A percentile compares a stretch with the other conserved stretches of the same genome.
phyloP scores from a whole-genome alignment of 2,113 vertebrate genomes.

The Onychostoma macrolepis region DNA sequence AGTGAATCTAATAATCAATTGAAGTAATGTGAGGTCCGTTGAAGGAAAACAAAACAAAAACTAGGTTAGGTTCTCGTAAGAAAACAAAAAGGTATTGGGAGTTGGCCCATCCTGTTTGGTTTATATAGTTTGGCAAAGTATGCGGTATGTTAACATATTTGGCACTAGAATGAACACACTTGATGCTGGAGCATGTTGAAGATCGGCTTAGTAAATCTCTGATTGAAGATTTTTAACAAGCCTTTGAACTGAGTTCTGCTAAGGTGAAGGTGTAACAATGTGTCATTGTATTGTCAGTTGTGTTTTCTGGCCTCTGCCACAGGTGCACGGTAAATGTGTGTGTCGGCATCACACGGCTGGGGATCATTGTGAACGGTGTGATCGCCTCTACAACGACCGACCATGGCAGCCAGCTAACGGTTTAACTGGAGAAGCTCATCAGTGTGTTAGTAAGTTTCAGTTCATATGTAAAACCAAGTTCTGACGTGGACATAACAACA shows the following conservation, averaged over 20 bases:
- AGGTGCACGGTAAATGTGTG: constrained; percentile 95
- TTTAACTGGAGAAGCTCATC: constrained; percentile 85
- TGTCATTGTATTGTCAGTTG: neutral
- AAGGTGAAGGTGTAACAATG: neutral
- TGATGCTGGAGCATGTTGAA: neutral
- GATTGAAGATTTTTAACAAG: neutral
- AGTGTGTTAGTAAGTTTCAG: constrained; percentile 88
- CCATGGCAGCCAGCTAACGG: constrained; percentile 94
- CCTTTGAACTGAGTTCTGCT: neutral
- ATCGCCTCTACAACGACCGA: constrained; percentile 87
- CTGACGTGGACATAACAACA: neutral
- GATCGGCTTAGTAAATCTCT: neutral
- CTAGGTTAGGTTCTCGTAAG: neutral
- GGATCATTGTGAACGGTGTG: constrained; percentile 88
- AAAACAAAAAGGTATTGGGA: neutral
- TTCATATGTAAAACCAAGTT: neutral
- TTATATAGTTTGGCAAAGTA: constrained; percentile 25
- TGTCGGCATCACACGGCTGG: constrained; percentile 96
- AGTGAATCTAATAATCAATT: neutral
- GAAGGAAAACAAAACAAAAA: no score
- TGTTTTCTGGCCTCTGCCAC: constrained; percentile 23
- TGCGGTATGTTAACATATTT: neutral
- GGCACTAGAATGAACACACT: neutral
- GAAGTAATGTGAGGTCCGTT: neutral
- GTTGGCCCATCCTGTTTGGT: neutral